Percentiles rank a stretch among this genome's conserved stretches.
Evolutionary conservation across 2,888 invertebrate genomes (phyloP).

Genomic region (Acrocyrtus sp.): DNA sequence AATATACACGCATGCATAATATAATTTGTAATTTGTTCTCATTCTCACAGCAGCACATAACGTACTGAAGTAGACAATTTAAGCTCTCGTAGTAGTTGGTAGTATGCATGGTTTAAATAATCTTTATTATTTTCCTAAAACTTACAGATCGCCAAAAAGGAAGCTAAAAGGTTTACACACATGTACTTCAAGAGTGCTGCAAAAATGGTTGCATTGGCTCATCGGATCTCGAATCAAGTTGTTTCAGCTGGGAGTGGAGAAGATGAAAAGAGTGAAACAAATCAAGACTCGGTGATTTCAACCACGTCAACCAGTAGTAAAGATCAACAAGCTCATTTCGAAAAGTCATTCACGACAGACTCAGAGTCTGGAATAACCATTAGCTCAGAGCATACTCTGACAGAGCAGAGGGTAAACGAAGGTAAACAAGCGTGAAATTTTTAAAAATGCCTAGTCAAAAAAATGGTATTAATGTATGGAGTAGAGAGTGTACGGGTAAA

Average conservation of each 20-base stretch:
- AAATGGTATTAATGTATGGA: neutral
- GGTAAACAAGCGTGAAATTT: slow-evolving; percentile 36
- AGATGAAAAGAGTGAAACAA: slow-evolving; percentile 25
- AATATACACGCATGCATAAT: slow-evolving; percentile 19
- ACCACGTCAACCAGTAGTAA: slow-evolving; percentile 24
- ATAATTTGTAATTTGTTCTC: no score
- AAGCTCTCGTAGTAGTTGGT: no score
- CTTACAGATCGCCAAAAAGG: slow-evolving; percentile 56
- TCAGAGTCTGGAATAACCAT: slow-evolving; percentile 50
- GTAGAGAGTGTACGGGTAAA: no score
- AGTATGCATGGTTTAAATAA: no score
- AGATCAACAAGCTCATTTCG: slow-evolving; percentile 46
- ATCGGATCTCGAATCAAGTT: slow-evolving; percentile 40
- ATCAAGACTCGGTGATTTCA: slow-evolving; percentile 31
- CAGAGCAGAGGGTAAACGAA: slow-evolving; percentile 37
- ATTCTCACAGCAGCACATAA: no score
- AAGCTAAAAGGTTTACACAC: slow-evolving; percentile 49
- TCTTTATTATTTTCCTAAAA: neutral
- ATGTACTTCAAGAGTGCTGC: slow-evolving; percentile 61
- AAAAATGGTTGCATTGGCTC: slow-evolving; percentile 60
- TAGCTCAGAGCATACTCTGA: slow-evolving; percentile 38
- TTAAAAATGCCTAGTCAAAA: neutral
- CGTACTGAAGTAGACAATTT: no score
- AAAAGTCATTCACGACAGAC: slow-evolving; percentile 42
- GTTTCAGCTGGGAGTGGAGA: slow-evolving; percentile 13